These are phyloP conservation scores for Dynastes tityus DNA, from an alignment of 2,888 invertebrate genomes.

Conservation along the genomic window DNA sequence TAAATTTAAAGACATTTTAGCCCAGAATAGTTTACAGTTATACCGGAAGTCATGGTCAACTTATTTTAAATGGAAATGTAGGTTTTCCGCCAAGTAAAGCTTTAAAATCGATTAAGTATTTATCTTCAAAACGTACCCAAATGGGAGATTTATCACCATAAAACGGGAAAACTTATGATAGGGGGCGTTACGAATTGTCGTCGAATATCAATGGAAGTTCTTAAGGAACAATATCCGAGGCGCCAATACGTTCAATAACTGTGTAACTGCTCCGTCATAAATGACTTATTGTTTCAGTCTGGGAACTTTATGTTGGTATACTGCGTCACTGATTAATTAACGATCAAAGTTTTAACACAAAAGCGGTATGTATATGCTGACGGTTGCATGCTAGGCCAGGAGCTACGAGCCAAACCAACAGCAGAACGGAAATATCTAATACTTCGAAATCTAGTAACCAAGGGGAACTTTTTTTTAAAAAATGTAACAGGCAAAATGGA, in stretches of 20 bases:
- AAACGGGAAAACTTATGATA: constrained; percentile 6
- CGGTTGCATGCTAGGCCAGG: constrained; percentile 36
- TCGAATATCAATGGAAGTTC: constrained; percentile 27
- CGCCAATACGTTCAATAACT: constrained; percentile 45
- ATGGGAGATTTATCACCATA: constrained; percentile 6
- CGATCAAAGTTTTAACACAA: constrained; percentile 50
- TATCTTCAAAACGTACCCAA: neutral
- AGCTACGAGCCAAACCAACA: neutral
- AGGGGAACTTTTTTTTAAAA: constrained; percentile 3
- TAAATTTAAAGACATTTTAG: no score
- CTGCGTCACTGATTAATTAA: constrained; percentile 49
- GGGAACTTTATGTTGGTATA: constrained; percentile 47
- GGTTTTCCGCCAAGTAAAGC: no score
- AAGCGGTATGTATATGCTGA: constrained; percentile 24
- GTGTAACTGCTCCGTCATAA: constrained; percentile 43
- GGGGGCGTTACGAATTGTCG: constrained; percentile 22
- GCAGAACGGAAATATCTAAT: neutral
- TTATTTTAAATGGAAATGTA: no score
- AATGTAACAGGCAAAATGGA: constrained; percentile 28
- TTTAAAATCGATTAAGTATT: neutral
- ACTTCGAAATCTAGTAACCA: constrained; percentile 18
- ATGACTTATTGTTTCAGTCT: constrained; percentile 50
- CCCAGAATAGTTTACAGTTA: no score
- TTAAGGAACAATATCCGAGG: constrained; percentile 28
- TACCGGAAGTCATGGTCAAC: no score